phyloP scores from a whole-genome alignment of 2,113 vertebrate genomes.

The Malurus melanocephalus region DNA sequence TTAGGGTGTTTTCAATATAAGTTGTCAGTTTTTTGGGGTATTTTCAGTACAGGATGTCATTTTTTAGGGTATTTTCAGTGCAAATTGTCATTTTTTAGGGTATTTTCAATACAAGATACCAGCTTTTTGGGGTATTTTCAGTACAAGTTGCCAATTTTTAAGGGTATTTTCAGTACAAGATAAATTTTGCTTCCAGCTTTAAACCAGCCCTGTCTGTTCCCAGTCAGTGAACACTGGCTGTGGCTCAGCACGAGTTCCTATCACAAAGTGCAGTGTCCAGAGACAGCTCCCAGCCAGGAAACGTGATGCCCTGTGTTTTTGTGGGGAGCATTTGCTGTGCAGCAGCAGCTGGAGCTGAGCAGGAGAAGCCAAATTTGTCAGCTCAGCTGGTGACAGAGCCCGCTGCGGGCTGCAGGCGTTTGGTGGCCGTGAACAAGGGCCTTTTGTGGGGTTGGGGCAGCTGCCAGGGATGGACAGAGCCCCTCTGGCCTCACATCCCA shows the following conservation, averaged over 20 bases:
- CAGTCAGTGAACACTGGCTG: neutral
- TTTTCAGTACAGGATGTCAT: too few relatives aligned
- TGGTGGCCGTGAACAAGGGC: neutral
- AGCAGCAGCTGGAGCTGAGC: slow-evolving; percentile 32
- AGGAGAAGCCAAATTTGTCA: neutral
- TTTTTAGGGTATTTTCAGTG: too few relatives aligned
- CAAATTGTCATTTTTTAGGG: neutral
- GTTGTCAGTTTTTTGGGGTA: too few relatives aligned
- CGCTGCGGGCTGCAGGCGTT: neutral
- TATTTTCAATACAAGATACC: neutral
- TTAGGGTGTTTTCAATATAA: too few relatives aligned
- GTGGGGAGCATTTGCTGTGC: slow-evolving; percentile 47
- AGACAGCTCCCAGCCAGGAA: slow-evolving; percentile 17
- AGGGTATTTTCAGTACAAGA: neutral
- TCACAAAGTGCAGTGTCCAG: neutral
- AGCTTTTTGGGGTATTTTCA: too few relatives aligned
- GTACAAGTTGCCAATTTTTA: neutral
- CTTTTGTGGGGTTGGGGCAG: neutral
- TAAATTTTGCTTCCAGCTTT: neutral
- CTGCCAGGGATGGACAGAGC: slow-evolving; percentile 36
- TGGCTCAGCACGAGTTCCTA: neutral
- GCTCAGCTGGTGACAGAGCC: slow-evolving; percentile 18
- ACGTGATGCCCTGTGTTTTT: neutral
- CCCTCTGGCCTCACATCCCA: neutral
- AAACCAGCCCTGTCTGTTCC: neutral